Evolutionary conservation across 2,113 vertebrate species (phyloP), one percentile per base, ranked within the genome.

Genomic region (Nyctibius bracteatus): DNA sequence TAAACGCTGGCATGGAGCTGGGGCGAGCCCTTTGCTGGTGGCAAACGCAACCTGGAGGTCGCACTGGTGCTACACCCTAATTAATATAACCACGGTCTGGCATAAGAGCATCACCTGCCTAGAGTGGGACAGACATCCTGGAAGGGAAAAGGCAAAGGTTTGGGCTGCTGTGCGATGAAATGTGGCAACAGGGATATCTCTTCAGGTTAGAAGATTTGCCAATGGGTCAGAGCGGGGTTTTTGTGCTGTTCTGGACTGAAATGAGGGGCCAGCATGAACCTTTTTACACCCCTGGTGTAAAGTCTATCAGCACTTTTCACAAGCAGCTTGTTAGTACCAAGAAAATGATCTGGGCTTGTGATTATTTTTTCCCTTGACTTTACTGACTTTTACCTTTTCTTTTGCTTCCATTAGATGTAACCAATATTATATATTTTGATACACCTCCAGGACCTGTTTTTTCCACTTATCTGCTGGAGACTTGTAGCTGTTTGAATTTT

Each of bases 1-100:
- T 58, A 31, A 54, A 78, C 0, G 2, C 20, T 0, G 9, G 41
- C 20, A 4, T 3, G 21, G 4, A 2, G 35, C 58, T 3, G 4
- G 35, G 31, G 10, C 0, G 2, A 80, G 30, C 23, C 54, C 46
- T 49, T 61, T 27, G 43, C 47, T 16, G 39, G 28, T 41, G 31
- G 21, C 25, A 78, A 75, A 27, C 86, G 10, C 35, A 55, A 5
- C 30, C 23, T 3, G 2, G 37, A 25, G 44, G 27, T 27, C 1
- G 1, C 10, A 6, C 12, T 15, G 55, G 33, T 2, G 3, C 2
- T 10, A 27, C 4, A 2, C 16, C 2, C 7, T 3, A 28, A 12
- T 14, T 6, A 8, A 10, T 5, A 4, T 2, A 39, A 2, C 22
- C 2, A 7, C 2, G 4, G 23, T 35, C 27, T 35, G 31, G 57